Percentiles rank a stretch among this genome's conserved stretches.
Evolutionary conservation across 37 sponge, comb jelly and placozoan genomes (phyloP).

Genomic region (Bolinopsis microptera): DNA sequence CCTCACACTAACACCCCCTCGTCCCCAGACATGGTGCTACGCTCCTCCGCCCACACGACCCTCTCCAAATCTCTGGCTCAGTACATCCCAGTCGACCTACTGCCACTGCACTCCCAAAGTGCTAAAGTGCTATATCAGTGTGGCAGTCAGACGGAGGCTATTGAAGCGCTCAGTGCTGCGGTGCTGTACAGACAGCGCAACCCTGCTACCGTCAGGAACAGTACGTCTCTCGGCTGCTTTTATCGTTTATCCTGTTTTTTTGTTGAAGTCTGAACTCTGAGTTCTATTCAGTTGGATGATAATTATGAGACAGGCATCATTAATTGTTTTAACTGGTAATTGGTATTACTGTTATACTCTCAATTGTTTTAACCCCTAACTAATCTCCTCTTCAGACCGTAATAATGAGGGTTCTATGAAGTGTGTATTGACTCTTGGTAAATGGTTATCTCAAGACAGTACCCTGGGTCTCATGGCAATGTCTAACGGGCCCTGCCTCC

Average conservation of each 20-base stretch:
- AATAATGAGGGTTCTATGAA: constrained; percentile 27
- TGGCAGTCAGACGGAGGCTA: constrained; percentile 58
- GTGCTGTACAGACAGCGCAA: constrained; percentile 49
- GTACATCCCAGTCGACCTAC: constrained; percentile 56
- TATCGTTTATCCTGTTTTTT: too few species aligned
- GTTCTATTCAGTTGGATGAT: too few species aligned
- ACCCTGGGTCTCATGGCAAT: constrained; percentile 50
- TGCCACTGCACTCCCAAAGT: constrained; percentile 43
- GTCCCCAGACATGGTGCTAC: neutral
- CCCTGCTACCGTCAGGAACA: neutral
- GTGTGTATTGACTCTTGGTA: constrained; percentile 49
- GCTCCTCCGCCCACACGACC: constrained; percentile 31
- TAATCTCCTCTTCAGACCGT: neutral
- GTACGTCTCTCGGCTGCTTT: too few species aligned
- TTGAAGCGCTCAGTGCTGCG: constrained; percentile 59
- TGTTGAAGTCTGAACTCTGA: too few species aligned
- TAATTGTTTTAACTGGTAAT: too few species aligned
- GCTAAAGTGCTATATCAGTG: constrained; percentile 30
- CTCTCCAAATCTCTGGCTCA: constrained; percentile 44
- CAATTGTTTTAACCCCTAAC: too few species aligned
- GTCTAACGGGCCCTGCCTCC: constrained; percentile 29
- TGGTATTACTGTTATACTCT: too few species aligned
- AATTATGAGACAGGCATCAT: too few species aligned
- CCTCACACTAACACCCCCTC: too few species aligned
- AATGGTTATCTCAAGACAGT: constrained; percentile 58